Base-by-base conservation (phyloP, 2,113 vertebrate species). In the Cynoglossus semilaevis region DNA sequence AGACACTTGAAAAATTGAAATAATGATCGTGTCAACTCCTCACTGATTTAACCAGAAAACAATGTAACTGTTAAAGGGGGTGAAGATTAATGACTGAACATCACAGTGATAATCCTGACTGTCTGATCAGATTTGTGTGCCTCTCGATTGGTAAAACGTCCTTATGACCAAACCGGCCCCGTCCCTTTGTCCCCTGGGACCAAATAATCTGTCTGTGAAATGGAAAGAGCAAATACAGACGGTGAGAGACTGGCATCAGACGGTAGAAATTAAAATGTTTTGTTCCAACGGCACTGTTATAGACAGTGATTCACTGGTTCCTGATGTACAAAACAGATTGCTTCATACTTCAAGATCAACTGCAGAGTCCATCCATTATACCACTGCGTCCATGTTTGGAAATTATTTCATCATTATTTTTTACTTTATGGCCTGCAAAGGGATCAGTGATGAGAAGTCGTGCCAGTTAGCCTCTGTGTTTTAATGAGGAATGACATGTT, bases 221-320 rank as follows among this genome's bases (percentile, higher is more conserved):
- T 57, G 52, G 44, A 54, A 59, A 50, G 36, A 48, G 22, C 41
- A 70, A 64, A 77, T 1, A n/a, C 60, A 60, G 74, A 57, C 53
- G 71, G 0, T 56, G 63, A 54, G 67, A 70, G 67, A 63, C 68
- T 50, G 50, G 69, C 72, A 74, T 55, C 56, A 65, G 47, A 42
- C 41, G 16, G 41, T 35, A 53, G 67, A 67, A 15, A 70, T 37
- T 12, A 68, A n/a, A 64, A 60, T 17, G 8, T 76, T 77, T 78
- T 55, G 58, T 64, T 73, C 46, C 55, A 62, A 51, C 15, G 70
- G 61, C 58, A 69, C 64, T 62, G 46, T 53, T 8, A 8, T 38
- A 53, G 47, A 1, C 2, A 9, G 47, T 18, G 34, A 75, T 58
- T 69, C 49, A 51, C 19, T 41, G 29, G 42, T 51, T 44, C 42